phyloP scores from a whole-genome alignment of 1,140 invertebrate species.

The Cyrtorhinus lividipennis region DNA sequence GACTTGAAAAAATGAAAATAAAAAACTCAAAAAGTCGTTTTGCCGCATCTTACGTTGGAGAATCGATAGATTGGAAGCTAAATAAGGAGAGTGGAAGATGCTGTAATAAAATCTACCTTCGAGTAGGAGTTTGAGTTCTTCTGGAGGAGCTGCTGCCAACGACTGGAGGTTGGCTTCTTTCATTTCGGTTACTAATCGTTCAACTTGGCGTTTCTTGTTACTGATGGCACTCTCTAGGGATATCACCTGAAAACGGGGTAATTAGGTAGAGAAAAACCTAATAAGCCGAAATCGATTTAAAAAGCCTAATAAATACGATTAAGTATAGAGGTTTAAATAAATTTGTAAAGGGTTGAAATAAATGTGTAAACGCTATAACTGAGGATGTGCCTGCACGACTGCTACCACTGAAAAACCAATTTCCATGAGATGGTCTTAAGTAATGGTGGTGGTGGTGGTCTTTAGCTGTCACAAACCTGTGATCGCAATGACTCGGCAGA shows the following conservation, averaged over 20 bases:
- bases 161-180: slow-evolving; percentile 83
- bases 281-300: too few relatives aligned
- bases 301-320: too few relatives aligned
- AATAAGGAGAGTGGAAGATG: neutral
- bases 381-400: too few relatives aligned
- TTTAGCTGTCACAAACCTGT: too few relatives aligned
- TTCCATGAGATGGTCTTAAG: too few relatives aligned
- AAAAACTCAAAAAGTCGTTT: neutral
- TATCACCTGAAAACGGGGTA: too few relatives aligned
- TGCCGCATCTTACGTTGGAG: neutral
- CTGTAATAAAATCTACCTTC: slow-evolving; percentile 40
- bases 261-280: too few relatives aligned
- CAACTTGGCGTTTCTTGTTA: slow-evolving; percentile 73
- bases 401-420: too few relatives aligned
- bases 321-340: too few relatives aligned
- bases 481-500: slow-evolving; percentile 64
- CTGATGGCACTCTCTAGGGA: slow-evolving; percentile 61
- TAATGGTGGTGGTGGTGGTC: too few relatives aligned
- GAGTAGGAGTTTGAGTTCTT: slow-evolving; percentile 62
- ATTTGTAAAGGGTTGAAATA: too few relatives aligned
- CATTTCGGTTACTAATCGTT: slow-evolving; percentile 71
- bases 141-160: slow-evolving; percentile 60
- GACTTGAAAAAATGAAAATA: neutral
- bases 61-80: neutral
- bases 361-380: too few relatives aligned